A percentile compares a stretch with the other conserved stretches of the same genome.
phyloP scores from a whole-genome alignment of 2,113 vertebrate species.

The Antechinus stuartii region DNA sequence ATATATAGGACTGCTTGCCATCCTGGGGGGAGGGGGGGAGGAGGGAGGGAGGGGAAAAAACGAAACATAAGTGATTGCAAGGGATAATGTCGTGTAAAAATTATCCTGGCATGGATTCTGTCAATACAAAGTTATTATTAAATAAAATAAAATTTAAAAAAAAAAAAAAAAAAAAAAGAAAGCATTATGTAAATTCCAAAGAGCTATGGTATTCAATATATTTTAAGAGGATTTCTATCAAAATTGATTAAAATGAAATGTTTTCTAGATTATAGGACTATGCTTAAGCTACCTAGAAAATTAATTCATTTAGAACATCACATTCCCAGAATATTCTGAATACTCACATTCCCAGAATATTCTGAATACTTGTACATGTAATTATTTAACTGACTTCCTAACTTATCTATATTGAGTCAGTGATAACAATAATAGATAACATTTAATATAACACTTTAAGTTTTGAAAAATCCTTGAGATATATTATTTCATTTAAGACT shows the following conservation, averaged over 20 bases:
- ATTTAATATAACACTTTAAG: not conserved
- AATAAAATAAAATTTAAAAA: too few relatives aligned
- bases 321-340: not conserved
- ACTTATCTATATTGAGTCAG: fast-evolving
- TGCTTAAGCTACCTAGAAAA: not conserved
- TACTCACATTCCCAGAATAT: not conserved
- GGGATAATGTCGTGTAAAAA: too few relatives aligned
- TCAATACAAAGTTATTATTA: too few relatives aligned
- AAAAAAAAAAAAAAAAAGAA: too few relatives aligned
- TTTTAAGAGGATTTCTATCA: not conserved
- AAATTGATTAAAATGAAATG: not conserved
- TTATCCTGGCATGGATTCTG: too few relatives aligned
- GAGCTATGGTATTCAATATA: not conserved
- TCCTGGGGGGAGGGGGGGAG: too few relatives aligned
- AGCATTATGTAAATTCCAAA: not conserved
- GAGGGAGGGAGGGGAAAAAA: too few relatives aligned
- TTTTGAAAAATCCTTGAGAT: not conserved
- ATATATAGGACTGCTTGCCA: too few relatives aligned
- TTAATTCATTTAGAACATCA: not conserved
- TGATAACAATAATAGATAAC: not conserved
- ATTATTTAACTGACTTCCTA: fast-evolving
- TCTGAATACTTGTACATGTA: not conserved
- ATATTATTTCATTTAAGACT: not conserved
- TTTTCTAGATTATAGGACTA: not conserved
- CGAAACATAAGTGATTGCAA: too few relatives aligned